A percentile compares a stretch with the other conserved stretches of the same genome.
These are phyloP conservation scores for Aphidius colemani DNA, from an alignment of 2,888 invertebrate species.

Conservation along the genomic window DNA sequence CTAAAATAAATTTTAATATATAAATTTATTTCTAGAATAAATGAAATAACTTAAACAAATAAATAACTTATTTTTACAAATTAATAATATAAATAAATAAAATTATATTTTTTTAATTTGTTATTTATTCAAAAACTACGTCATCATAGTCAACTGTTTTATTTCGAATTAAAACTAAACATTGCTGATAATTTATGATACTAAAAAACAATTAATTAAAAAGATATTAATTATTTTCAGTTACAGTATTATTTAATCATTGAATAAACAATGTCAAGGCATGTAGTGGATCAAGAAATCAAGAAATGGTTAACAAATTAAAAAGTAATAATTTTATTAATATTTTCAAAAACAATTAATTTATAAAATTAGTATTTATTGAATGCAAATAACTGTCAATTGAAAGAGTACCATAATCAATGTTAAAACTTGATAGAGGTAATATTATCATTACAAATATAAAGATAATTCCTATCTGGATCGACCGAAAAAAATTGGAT, in stretches of 20 bases:
- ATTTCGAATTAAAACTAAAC: too few species aligned
- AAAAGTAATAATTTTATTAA: constrained; percentile 66
- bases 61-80: too few species aligned
- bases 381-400: constrained; percentile 74
- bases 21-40: too few species aligned
- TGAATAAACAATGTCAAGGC: constrained; percentile 79
- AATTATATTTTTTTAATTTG: too few species aligned
- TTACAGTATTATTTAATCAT: background rate
- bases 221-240: constrained; percentile 14
- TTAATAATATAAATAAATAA: too few species aligned
- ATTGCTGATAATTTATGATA: background rate
- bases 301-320: constrained; percentile 79
- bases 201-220: constrained; percentile 4
- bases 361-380: constrained; percentile 64
- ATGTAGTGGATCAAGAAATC: constrained; percentile 84
- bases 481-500: constrained; percentile 92
- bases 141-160: too few species aligned
- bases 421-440: constrained; percentile 83
- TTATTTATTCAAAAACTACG: too few species aligned
- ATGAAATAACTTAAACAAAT: too few species aligned
- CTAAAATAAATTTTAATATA: too few species aligned
- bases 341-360: background rate
- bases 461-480: constrained; percentile 81
- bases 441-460: constrained; percentile 78
- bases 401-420: constrained; percentile 77